phyloP scores from a whole-genome alignment of 2,797 vertebrate genomes.

The Eulemur mongoz region DNA sequence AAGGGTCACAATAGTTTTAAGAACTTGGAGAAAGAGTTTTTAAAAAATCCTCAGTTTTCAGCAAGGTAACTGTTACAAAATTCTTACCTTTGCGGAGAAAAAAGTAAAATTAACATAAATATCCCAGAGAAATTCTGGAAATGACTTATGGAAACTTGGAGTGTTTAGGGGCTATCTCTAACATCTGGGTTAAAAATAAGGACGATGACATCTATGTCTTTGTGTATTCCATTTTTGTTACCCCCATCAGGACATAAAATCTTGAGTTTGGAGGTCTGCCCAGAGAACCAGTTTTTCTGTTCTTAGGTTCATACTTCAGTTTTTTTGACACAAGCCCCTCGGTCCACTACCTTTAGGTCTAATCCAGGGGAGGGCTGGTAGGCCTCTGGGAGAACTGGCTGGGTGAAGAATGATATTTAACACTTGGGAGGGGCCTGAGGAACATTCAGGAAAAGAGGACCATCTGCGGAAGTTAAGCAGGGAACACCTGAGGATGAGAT shows the following conservation, averaged over 20 bases:
- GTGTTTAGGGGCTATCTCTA: not conserved
- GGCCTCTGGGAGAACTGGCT: not conserved
- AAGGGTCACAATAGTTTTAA: not conserved
- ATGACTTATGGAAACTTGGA: not conserved
- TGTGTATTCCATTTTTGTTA: not conserved
- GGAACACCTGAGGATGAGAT: not conserved
- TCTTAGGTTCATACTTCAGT: not conserved
- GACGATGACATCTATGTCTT: accelerated
- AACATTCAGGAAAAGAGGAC: not conserved
- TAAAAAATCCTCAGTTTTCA: not conserved
- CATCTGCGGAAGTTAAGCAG: not conserved
- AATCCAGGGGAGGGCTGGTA: not conserved
- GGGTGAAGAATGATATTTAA: not conserved
- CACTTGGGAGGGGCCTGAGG: not conserved
- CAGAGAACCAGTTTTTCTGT: not conserved
- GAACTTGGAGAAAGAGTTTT: not conserved
- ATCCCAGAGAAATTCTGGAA: not conserved
- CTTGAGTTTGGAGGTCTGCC: not conserved
- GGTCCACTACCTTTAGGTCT: not conserved
- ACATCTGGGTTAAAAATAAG: not conserved
- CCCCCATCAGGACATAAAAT: not conserved
- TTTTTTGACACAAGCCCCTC: not conserved
- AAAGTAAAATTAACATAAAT: not conserved
- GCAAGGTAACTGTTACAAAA: not conserved
- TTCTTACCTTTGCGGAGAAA: not conserved